Evolutionary conservation across 2,888 invertebrate species (phyloP).

Genomic region (Erpobdella octoculata): DNA sequence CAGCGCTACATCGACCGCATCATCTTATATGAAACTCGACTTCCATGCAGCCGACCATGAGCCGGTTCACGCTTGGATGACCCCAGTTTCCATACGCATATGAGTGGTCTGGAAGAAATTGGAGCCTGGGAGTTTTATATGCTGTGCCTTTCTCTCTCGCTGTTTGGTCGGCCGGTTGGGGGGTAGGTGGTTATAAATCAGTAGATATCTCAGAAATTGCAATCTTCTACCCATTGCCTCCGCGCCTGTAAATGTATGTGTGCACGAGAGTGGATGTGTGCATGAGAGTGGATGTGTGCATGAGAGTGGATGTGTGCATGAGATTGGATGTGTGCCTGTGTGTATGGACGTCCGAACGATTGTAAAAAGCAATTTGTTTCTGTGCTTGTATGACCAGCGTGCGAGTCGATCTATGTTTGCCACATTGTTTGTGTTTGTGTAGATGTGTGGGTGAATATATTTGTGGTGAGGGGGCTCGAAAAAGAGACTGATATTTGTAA

Average conservation of each 20-base stretch:
- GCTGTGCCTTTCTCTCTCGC: background rate
- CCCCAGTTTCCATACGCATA: too few species aligned
- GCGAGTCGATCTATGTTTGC: too few species aligned
- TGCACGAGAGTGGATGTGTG: background rate
- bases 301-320: background rate
- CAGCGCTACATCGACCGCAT: background rate
- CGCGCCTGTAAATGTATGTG: background rate
- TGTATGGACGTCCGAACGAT: background rate
- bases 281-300: background rate
- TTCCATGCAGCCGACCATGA: too few species aligned
- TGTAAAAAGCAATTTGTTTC: too few species aligned
- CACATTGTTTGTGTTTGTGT: background rate
- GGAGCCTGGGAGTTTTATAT: constrained; percentile 6
- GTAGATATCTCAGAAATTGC: background rate
- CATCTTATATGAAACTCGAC: too few species aligned
- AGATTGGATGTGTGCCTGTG: background rate
- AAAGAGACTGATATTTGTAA: background rate
- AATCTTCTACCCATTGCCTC: background rate
- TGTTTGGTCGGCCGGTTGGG: background rate
- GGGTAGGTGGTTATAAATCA: background rate
- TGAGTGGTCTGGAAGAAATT: background rate
- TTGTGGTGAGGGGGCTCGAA: too few species aligned
- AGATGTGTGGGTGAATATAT: background rate
- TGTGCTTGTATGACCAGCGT: too few species aligned
- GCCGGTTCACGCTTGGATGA: too few species aligned